phyloP scores from a whole-genome alignment of 2,797 vertebrate species.

The Psittacula derbiana region DNA sequence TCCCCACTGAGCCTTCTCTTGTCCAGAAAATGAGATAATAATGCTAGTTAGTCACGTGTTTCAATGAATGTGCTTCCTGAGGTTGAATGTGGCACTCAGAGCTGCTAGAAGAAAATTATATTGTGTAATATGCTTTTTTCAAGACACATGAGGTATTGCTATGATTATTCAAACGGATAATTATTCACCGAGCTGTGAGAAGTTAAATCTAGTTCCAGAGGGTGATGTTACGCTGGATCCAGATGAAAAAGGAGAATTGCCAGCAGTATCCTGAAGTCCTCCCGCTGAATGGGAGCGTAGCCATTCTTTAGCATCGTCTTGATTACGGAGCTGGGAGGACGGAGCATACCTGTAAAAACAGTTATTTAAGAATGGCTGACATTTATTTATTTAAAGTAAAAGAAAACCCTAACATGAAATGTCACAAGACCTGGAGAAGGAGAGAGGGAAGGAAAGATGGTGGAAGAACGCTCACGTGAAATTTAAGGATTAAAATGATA shows the following conservation, averaged over 20 bases:
- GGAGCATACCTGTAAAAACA: conserved; percentile 85
- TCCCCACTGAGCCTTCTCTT: neutral
- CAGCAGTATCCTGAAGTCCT: conserved; percentile 90
- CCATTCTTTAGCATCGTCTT: conserved; percentile 96
- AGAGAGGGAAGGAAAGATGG: neutral
- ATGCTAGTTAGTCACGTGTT: neutral
- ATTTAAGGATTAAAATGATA: neutral
- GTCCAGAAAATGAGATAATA: neutral
- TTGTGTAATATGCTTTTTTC: neutral
- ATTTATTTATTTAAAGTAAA: neutral
- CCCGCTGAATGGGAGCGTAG: conserved; percentile 94
- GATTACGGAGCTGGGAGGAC: conserved; percentile 87
- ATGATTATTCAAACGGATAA: neutral
- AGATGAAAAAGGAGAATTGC: conserved; percentile 93
- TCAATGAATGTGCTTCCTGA: neutral
- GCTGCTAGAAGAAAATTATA: neutral
- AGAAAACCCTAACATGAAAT: neutral
- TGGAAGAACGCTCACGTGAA: neutral
- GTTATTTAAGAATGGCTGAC: neutral
- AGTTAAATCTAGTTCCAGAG: conserved; percentile 94
- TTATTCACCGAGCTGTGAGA: conserved; percentile 89
- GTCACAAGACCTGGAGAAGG: neutral
- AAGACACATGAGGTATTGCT: neutral
- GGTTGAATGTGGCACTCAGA: neutral
- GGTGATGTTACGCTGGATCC: conserved; percentile 94